Percentiles rank a stretch among this genome's conserved stretches.
These are phyloP conservation scores for Scaptomyza tumidula DNA, from an alignment of 2,888 invertebrate genomes.

Conservation along the genomic window DNA sequence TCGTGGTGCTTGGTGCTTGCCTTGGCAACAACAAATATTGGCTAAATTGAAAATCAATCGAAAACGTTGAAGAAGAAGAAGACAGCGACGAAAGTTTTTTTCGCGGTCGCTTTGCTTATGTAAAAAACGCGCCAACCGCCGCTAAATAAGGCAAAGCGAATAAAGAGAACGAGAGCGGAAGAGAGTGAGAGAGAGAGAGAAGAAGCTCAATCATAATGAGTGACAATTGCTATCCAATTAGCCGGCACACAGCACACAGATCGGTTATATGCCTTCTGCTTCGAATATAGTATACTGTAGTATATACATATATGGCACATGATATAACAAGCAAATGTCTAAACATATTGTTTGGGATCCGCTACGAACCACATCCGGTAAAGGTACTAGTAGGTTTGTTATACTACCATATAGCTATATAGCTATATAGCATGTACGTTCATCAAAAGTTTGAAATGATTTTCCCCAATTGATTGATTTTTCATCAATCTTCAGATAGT, in stretches of 20 bases:
- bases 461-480: too few species aligned
- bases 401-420: too few species aligned
- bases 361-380: slow-evolving; percentile 29
- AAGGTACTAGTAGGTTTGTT: too few species aligned
- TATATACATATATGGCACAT: slow-evolving; percentile 5
- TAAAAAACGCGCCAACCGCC: slow-evolving; percentile 33
- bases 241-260: slow-evolving; percentile 20
- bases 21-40: slow-evolving; percentile 47
- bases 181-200: neutral
- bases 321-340: slow-evolving; percentile 19
- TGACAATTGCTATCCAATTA: slow-evolving; percentile 56
- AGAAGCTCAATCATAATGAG: slow-evolving; percentile 45
- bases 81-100: slow-evolving; percentile 17
- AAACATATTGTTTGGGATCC: neutral
- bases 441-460: too few species aligned
- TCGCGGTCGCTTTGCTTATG: slow-evolving; percentile 38
- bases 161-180: neutral
- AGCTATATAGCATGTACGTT: too few species aligned
- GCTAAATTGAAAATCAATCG: slow-evolving; percentile 19
- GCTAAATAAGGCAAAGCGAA: slow-evolving; percentile 1
- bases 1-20: neutral
- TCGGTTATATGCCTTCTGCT: slow-evolving; percentile 6
- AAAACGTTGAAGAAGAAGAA: slow-evolving; percentile 6
- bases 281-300: too few species aligned
- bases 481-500: too few species aligned